phyloP scores from a whole-genome alignment of 2,888 invertebrate genomes.

The Zelleria hepariella region DNA sequence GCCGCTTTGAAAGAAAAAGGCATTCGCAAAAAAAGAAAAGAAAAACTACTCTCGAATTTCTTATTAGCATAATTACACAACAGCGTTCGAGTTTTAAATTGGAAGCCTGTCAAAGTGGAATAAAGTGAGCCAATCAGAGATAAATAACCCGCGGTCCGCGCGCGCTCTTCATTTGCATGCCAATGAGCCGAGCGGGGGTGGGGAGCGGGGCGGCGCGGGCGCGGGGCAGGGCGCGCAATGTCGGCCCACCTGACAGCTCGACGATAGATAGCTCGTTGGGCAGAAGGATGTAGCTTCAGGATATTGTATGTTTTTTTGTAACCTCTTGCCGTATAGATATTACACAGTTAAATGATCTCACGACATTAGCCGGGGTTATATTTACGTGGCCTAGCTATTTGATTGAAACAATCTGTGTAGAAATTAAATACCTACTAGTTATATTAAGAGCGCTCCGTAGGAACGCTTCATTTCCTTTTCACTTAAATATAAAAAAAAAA shows the following conservation, averaged over 20 bases:
- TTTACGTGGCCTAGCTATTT: too few relatives aligned
- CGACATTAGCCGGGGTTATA: too few relatives aligned
- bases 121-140: constrained; percentile 68
- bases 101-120: constrained; percentile 62
- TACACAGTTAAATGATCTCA: too few relatives aligned
- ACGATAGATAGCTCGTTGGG: not conserved
- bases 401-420: too few relatives aligned
- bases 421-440: too few relatives aligned
- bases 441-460: too few relatives aligned
- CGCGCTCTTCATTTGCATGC: constrained; percentile 63
- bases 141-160: constrained; percentile 63
- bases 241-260: constrained; percentile 40
- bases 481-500: too few relatives aligned
- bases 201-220: constrained; percentile 21
- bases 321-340: too few relatives aligned
- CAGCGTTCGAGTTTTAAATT: constrained; percentile 45
- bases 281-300: not conserved
- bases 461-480: too few relatives aligned
- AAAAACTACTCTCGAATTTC: constrained; percentile 16
- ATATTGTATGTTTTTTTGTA: too few relatives aligned
- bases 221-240: constrained; percentile 30
- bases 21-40: not conserved
- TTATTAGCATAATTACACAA: constrained; percentile 40
- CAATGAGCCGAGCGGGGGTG: constrained; percentile 31
- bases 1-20: not conserved